Conservation (phyloP, 1,140 invertebrate species). For the Sinonovacula constricta region DNA sequence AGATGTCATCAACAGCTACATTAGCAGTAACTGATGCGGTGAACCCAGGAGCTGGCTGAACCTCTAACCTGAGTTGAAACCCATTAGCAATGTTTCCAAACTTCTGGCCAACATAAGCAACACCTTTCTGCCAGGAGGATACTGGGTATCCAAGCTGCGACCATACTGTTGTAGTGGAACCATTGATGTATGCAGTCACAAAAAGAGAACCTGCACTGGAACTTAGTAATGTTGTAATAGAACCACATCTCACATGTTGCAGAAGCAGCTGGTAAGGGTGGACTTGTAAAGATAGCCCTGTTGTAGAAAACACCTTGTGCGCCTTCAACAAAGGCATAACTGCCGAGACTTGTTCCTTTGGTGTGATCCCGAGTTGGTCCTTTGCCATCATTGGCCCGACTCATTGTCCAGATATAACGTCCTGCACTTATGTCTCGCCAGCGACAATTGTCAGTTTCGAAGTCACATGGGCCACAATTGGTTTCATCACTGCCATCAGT, state of each 20-base stretch:
- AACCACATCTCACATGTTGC: constrained; percentile 79
- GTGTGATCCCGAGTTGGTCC: constrained; percentile 65
- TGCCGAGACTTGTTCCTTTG: constrained; percentile 54
- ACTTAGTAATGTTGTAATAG: constrained; percentile 88
- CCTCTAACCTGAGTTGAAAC: constrained; percentile 56
- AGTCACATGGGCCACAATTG: constrained; percentile 73
- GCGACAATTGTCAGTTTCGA: constrained; percentile 72
- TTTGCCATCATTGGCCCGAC: constrained; percentile 37
- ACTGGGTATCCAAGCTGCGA: constrained; percentile 37
- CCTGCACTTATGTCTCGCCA: constrained; percentile 74
- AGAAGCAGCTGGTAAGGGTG: constrained; percentile 63
- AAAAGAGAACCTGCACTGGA: constrained; percentile 55
- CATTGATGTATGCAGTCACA: constrained; percentile 58
- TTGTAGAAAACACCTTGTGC: constrained; percentile 67
- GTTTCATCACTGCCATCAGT: constrained; percentile 72
- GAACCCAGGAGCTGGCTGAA: constrained; percentile 52
- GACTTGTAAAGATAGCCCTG: constrained; percentile 66
- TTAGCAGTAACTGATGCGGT: constrained; percentile 50
- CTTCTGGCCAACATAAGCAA: constrained; percentile 61
- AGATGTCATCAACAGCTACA: constrained; percentile 72
- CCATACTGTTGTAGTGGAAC: constrained; percentile 44
- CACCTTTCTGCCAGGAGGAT: constrained; percentile 58
- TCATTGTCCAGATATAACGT: constrained; percentile 68
- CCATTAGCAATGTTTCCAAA: constrained; percentile 46
- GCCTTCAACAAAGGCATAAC: constrained; percentile 70